A percentile compares a stretch with the other conserved stretches of the same genome.
phyloP scores from a whole-genome alignment of 2,797 vertebrate genomes.

The Mus minutoides region DNA sequence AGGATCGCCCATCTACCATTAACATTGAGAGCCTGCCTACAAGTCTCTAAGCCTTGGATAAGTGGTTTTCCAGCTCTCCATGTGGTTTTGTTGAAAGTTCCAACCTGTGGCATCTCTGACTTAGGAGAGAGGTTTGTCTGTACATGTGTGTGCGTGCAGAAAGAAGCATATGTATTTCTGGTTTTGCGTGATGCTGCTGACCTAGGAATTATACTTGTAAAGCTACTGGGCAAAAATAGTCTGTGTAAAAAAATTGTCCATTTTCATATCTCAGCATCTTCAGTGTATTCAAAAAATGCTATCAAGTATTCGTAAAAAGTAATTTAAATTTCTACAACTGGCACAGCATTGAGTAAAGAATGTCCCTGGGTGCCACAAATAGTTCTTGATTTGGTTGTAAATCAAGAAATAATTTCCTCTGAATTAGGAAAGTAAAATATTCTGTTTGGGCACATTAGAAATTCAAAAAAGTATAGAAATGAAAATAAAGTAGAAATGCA shows the following conservation, averaged over 20 bases:
- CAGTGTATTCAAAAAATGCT: background rate
- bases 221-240: background rate
- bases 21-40: background rate
- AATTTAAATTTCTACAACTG: background rate
- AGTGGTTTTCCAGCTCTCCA: background rate
- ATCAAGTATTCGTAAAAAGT: constrained; percentile 37
- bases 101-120: background rate
- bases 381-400: constrained; percentile 65
- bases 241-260: background rate
- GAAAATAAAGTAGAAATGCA: constrained; percentile 21
- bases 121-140: background rate
- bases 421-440: constrained; percentile 60
- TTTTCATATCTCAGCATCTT: constrained; percentile 19
- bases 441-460: constrained; percentile 52
- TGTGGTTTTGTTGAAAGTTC: background rate
- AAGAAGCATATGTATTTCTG: background rate
- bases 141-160: background rate
- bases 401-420: constrained; percentile 66
- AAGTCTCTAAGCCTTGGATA: background rate
- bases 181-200: background rate
- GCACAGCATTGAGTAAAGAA: background rate
- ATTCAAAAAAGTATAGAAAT: constrained; percentile 36
- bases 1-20: background rate
- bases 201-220: background rate
- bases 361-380: constrained; percentile 10